phyloP scores from a whole-genome alignment of 2,888 invertebrate genomes.

The Acrobasis repandana region DNA sequence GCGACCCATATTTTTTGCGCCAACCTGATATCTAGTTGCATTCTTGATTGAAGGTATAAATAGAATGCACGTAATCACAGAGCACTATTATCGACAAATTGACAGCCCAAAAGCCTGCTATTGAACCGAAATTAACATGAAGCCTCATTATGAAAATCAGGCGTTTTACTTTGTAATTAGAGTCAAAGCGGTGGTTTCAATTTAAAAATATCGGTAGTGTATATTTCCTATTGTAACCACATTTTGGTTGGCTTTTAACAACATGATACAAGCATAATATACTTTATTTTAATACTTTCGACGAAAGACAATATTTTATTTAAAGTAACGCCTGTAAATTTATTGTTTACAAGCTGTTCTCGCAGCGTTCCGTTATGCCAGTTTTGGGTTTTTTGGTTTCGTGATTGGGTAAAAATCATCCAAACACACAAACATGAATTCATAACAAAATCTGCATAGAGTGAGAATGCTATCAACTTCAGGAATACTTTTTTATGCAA shows the following conservation, averaged over 20 bases:
- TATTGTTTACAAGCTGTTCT: too few species aligned
- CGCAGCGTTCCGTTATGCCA: too few species aligned
- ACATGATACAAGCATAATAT: neutral
- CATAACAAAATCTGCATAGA: too few species aligned
- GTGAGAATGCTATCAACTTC: too few species aligned
- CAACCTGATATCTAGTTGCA: too few species aligned
- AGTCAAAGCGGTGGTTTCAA: neutral
- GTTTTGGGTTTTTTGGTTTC: too few species aligned
- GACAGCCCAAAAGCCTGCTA: neutral
- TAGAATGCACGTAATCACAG: neutral
- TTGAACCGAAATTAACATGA: constrained; percentile 9
- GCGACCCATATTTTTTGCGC: too few species aligned
- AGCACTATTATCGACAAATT: constrained; percentile 4
- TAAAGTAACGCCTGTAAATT: neutral
- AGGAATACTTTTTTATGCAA: too few species aligned
- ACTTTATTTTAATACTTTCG: neutral
- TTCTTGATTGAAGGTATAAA: too few species aligned
- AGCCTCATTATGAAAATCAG: constrained; percentile 11
- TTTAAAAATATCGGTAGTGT: neutral
- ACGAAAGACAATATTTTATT: neutral
- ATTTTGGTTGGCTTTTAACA: neutral
- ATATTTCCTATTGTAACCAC: constrained; percentile 2
- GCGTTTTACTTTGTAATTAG: constrained; percentile 6
- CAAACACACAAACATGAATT: too few species aligned
- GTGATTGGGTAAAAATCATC: too few species aligned